Evolutionary conservation across 2,113 vertebrate genomes (phyloP).

Genomic region (Sisor rabdophorus): DNA sequence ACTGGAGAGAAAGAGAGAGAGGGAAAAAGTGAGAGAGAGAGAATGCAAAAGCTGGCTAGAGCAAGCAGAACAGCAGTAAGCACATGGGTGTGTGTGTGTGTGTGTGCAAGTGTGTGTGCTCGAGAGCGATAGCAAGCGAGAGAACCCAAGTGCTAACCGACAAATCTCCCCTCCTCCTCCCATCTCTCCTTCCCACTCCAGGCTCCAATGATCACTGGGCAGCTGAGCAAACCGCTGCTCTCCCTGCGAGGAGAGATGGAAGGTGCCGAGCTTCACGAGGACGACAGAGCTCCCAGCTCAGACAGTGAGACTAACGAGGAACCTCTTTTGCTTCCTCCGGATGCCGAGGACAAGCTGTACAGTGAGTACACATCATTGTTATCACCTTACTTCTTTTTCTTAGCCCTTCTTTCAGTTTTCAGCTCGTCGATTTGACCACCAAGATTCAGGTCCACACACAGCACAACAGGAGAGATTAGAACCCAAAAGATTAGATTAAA

Average conservation of each 20-base stretch:
- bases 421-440: not conserved
- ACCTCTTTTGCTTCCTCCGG: conserved; percentile 85
- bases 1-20: conserved; percentile 64
- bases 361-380: conserved; percentile 72
- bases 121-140: conserved; percentile 48
- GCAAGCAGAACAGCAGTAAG: conserved; percentile 56
- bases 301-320: conserved; percentile 95
- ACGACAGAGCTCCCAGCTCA: conserved; percentile 89
- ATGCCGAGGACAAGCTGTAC: conserved; percentile 94
- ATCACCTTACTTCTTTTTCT: conserved; percentile 18
- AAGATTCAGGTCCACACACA: conserved; percentile 8
- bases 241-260: conserved; percentile 96
- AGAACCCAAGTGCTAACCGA: conserved; percentile 71
- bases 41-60: conserved; percentile 58
- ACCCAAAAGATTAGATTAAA: not conserved
- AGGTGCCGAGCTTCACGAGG: conserved; percentile 91
- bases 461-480: not conserved
- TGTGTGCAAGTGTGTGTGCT: conserved; percentile 42
- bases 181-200: conserved; percentile 22
- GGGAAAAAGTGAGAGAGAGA: conserved; percentile 65
- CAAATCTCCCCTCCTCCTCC: conserved; percentile 62
- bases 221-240: conserved; percentile 97
- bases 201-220: conserved; percentile 99
- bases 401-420: not conserved
- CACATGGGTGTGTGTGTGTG: not conserved